Conservation (phyloP, 2,888 invertebrate species). For the Drosophila siamana region DNA sequence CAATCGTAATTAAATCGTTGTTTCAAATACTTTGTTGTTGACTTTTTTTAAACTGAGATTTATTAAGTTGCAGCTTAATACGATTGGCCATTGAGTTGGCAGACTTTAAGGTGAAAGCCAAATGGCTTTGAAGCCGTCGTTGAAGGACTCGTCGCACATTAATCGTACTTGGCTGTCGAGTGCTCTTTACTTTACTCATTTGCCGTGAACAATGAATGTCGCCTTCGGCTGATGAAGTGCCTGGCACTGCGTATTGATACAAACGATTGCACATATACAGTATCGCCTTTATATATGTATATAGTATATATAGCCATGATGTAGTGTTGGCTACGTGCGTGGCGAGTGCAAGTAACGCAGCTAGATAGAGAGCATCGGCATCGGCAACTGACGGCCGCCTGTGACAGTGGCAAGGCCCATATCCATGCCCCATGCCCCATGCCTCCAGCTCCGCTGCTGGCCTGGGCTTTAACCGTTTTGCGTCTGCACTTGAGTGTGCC, state of each 20-base stretch:
- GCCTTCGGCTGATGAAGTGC: neutral
- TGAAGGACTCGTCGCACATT: neutral
- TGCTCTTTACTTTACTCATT: neutral
- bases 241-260: neutral
- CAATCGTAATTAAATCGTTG: no score
- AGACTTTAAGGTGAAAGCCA: neutral
- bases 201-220: neutral
- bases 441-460: no score
- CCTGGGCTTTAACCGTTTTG: conserved; percentile 17
- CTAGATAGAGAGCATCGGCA: conserved; percentile 23
- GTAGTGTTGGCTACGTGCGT: no score
- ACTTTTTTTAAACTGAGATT: no score
- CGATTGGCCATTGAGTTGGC: no score
- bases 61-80: no score
- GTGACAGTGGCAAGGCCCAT: conserved; percentile 8
- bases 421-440: neutral
- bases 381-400: conserved; percentile 4
- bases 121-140: neutral
- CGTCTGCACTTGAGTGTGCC: conserved; percentile 55
- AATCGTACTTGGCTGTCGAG: neutral
- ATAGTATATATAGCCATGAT: neutral
- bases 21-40: no score
- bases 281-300: no score
- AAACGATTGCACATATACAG: neutral
- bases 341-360: neutral